Evolutionary conservation across 2,797 vertebrate species (phyloP), one percentile per base, ranked within the genome.

Genomic region (Trachurus trachurus): DNA sequence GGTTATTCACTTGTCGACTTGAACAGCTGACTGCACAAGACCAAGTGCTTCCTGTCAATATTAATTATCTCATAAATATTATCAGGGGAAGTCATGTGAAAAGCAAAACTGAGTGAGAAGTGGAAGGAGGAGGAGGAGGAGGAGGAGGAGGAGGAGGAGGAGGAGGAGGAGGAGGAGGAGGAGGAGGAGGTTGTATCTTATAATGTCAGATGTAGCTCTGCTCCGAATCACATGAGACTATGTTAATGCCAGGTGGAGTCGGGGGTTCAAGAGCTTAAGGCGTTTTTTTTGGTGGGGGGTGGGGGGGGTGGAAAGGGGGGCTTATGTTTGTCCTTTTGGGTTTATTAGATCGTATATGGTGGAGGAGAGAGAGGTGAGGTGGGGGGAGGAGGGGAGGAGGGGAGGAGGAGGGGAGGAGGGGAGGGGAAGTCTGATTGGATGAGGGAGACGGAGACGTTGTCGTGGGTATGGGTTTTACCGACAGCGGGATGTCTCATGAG

Each of bases 271-370:
- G 72, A 81, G 54, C 47, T 26, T 54, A 64, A 45, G 49, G 59
- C 44, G 42, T 21, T 75, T 66, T 68, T 71, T 52, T 44, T 44
- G 1, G 1, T 26, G 3, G 26, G 26, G 26, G 26, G 1, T 1
- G 26, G 26, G 5, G 3, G 15, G 16, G 5, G 11, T 34, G 22
- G 42, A 26, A 26, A 26, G 26, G 71, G 71, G 54, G 61, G 86
- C 82, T 92, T 88, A 88, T 77, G 64, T 85, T 86, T 90, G 86
- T 82, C 86, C 89, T 91, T 91, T 92, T 61, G 60, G 74, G 56
- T 88, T 90, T 82, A 89, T 89, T 89, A 88, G 73, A 81, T 67
- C 22, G 84, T 65, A 76, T 65, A 40, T 22, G 56, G 39, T 6
- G 29, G 39, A 50, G 53, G 42, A 19, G 54, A 40, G 8, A 57